Percentiles rank a stretch among this genome's conserved stretches.
Evolutionary conservation across 1,140 invertebrate genomes (phyloP).

Genomic region (Hormaphis cornu): DNA sequence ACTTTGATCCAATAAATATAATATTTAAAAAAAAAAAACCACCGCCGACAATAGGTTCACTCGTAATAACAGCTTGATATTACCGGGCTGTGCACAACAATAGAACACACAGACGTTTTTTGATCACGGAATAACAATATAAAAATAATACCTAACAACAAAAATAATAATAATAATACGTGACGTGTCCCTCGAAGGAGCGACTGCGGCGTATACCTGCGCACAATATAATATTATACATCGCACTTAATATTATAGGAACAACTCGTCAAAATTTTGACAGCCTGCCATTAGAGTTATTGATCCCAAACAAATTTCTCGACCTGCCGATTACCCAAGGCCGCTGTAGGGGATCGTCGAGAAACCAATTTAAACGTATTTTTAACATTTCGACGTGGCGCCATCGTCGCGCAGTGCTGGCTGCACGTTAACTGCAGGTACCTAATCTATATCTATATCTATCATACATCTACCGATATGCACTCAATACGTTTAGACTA

Average conservation of each 20-base stretch:
- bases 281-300: constrained; percentile 23
- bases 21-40: too few species aligned
- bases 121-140: constrained; percentile 13
- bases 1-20: constrained; percentile 24
- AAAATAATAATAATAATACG: constrained; percentile 14
- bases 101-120: constrained; percentile 19
- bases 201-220: neutral
- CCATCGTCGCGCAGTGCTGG: neutral
- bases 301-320: constrained; percentile 28
- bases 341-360: neutral
- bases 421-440: too few species aligned
- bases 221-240: neutral
- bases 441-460: too few species aligned
- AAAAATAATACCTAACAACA: too few species aligned
- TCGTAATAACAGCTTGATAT: constrained; percentile 22
- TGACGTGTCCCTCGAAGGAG: constrained; percentile 9
- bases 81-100: neutral
- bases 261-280: constrained; percentile 31
- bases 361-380: constrained; percentile 23
- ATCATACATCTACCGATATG: too few species aligned
- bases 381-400: constrained; percentile 14
- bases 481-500: too few species aligned
- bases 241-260: constrained; percentile 9
- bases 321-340: constrained; percentile 25
- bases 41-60: constrained; percentile 22